Evolutionary conservation across 1,140 invertebrate genomes (phyloP), one percentile per base, ranked within the genome.

Genomic region (Ectropis grisescens): DNA sequence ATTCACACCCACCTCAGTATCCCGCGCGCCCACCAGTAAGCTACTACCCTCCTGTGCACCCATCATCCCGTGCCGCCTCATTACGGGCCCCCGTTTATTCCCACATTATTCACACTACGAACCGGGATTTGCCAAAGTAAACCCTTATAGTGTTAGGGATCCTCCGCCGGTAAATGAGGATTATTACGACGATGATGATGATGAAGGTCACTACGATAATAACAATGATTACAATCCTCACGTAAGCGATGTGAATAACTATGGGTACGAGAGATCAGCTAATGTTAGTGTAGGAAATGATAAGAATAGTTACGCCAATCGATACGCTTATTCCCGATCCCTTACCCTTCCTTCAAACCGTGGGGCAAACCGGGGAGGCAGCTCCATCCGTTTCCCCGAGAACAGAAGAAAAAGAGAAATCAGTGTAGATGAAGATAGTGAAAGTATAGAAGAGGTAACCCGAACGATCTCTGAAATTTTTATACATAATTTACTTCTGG

Each of bases 301-400:
- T 47, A 40, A 57, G 29, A 47, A 41, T 37, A 64, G 41, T 31
- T 68, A 70, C 37, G 59, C 69, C 13, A 72, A 71, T 40, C 54
- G 66, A 13, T 81, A 71, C 39, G 70, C 60, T 41, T 80, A 72
- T 55, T 74, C 56, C 47, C 50, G 75, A 52, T 69, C 75, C 66
- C 33, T 78, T 61, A 59, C 62, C 25, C 42, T 70, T 58, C 82
- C 84, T 47, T 44, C 68, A 25, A 79, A 67, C 37, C 61, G 68
- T 43, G 84, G 84, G 71, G 71, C 61, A 65, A 81, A 51, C 40
- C 80, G 64, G 40, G 83, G 82, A 61, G 82, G 82, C 57, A 69
- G 79, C 60, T 66, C 66, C 39, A 50, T 87, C 27, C 72, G 80
- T 51, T 87, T 87, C 61, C 86, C 85, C 29, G 64, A 72, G 13